These are phyloP conservation scores for Nannospalax galili DNA, from an alignment of 2,113 vertebrate species.

Conservation along the genomic window DNA sequence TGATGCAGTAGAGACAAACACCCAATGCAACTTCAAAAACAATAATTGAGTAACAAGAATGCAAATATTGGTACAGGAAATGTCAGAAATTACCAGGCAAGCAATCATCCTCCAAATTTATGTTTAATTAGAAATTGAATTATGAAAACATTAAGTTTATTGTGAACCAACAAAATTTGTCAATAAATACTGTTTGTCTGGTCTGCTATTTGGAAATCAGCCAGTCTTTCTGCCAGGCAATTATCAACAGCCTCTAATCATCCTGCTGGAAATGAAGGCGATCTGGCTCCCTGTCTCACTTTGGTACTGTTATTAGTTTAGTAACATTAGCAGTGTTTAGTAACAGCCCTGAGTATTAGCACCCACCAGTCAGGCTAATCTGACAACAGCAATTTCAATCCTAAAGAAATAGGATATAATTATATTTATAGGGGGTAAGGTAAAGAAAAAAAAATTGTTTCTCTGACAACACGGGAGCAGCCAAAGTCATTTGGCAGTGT, in stretches of 20 bases:
- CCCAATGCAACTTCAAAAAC: slow-evolving; percentile 53
- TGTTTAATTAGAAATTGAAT: slow-evolving; percentile 65
- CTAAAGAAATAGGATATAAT: slow-evolving; percentile 31
- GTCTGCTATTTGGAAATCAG: slow-evolving; percentile 51
- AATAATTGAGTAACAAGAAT: slow-evolving; percentile 62
- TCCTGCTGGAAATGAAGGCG: slow-evolving; percentile 43
- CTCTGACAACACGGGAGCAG: neutral
- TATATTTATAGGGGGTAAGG: slow-evolving; percentile 26
- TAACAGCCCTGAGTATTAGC: slow-evolving; percentile 34
- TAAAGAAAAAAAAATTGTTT: slow-evolving; percentile 27
- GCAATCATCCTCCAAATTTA: slow-evolving; percentile 47
- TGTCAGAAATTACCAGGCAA: slow-evolving; percentile 41
- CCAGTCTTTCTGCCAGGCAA: slow-evolving; percentile 3
- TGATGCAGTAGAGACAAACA: slow-evolving; percentile 62
- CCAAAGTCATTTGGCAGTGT: neutral
- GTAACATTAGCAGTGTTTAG: slow-evolving; percentile 16
- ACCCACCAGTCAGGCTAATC: slow-evolving; percentile 17
- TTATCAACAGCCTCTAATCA: slow-evolving; percentile 49
- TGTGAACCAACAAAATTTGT: slow-evolving; percentile 52
- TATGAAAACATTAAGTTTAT: slow-evolving; percentile 40
- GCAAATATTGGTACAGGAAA: slow-evolving; percentile 53
- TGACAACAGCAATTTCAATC: slow-evolving; percentile 51
- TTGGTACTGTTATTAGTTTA: slow-evolving; percentile 5
- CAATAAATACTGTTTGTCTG: slow-evolving; percentile 51
- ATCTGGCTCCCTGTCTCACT: neutral